Base-by-base conservation (phyloP, 2,888 invertebrate genomes). In the Sesia apiformis region DNA sequence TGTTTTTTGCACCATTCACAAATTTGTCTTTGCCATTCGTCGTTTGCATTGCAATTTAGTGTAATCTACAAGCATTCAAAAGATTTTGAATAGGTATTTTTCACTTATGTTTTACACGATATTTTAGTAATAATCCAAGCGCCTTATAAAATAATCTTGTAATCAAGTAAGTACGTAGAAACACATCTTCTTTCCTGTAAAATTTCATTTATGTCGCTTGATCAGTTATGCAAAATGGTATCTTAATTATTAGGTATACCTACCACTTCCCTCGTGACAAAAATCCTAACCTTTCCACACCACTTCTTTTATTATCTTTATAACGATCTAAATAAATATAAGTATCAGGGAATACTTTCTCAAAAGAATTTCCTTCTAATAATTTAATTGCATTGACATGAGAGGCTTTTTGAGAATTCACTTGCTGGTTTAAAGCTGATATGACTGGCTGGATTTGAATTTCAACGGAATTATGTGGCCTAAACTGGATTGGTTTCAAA, bases 271-370 rank as follows among this genome's bases (percentile, higher is more conserved):
- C 8, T 7, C 0, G 8, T 4, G 4, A 46, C 7, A n/a, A 46
- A 46, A 46, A 46, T 8, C 8, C 46, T 46, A 46, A 46, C 7
- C 23, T 6, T 8, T 46, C 46, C n/a, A 8, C n/a, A 46, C 39
- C 51, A 51, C 54, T 54, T 51, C 51, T 38, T 4, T 51, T 54
- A 23, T 49, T 49, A 23, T 63, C 57, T 39, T 66, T 65, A 51
- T 63, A 70, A 61, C 69, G 71, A 53, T 74, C 69, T 62, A 74
- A 66, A 58, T 66, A 63, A 58, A 69, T 66, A 52, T 67, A 70
- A 50, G 64, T 60, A 54, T 70, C 63, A 4, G 74, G 72, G 50
- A 69, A 69, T 39, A 63, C 55, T 53, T 66, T 69, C 4, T 66
- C 62, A 39, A 59, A 56, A 5, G 64, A 57, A 55, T 62, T 60